A percentile compares a stretch with the other conserved stretches of the same genome.
Evolutionary conservation across 2,888 invertebrate genomes (phyloP).

Genomic region (Cepaea hortensis): DNA sequence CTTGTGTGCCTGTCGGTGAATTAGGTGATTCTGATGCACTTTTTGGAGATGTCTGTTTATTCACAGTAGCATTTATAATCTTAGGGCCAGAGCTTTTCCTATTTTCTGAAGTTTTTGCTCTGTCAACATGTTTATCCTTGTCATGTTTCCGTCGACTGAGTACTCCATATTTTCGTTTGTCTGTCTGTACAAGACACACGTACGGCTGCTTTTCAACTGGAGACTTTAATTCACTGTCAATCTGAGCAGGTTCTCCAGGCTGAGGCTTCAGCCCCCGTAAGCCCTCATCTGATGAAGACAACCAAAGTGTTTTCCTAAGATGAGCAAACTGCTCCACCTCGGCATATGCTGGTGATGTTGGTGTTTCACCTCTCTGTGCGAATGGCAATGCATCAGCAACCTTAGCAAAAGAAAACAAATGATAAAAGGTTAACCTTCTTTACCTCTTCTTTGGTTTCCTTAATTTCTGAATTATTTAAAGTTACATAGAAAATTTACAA

Average conservation of each 20-base stretch:
- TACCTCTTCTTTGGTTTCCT: no score
- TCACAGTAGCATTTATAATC: not conserved
- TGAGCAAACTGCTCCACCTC: slow-evolving; percentile 37
- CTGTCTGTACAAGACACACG: not conserved
- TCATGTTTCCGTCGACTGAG: not conserved
- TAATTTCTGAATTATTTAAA: no score
- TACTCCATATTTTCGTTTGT: not conserved
- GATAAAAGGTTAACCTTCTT: no score
- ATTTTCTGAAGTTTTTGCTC: not conserved
- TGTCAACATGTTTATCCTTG: slow-evolving; percentile 1
- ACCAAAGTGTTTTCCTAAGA: slow-evolving; percentile 10
- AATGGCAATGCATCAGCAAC: slow-evolving; percentile 42
- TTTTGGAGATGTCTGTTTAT: not conserved
- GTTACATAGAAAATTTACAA: no score
- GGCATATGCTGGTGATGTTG: slow-evolving; percentile 43
- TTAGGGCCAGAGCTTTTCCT: slow-evolving; percentile 5
- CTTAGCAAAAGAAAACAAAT: not conserved
- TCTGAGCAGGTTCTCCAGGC: not conserved
- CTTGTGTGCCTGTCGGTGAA: not conserved
- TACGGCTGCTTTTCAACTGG: not conserved
- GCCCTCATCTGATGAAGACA: slow-evolving; percentile 14
- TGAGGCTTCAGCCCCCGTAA: slow-evolving; percentile 5
- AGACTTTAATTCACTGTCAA: not conserved
- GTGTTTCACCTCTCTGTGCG: slow-evolving; percentile 30
- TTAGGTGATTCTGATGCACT: not conserved